These are phyloP conservation scores for Melanotaenia pygmaea DNA, from an alignment of 2,797 vertebrate genomes.

Conservation along the genomic window DNA sequence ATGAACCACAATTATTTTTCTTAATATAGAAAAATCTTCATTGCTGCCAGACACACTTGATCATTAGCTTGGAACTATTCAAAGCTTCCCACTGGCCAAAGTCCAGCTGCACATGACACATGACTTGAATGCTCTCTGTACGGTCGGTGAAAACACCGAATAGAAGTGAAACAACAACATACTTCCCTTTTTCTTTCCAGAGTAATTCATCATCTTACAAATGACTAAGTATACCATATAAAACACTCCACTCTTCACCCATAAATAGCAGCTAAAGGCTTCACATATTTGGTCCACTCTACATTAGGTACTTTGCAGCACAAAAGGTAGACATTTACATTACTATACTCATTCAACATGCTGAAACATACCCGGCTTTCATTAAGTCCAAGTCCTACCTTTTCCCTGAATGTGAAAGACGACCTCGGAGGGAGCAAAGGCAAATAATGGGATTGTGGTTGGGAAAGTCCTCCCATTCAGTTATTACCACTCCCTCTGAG, in stretches of 20 bases:
- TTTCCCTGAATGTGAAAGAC: constrained; percentile 33
- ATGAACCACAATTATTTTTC: too few species aligned
- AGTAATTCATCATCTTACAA: not conserved
- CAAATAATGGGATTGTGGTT: constrained; percentile 30
- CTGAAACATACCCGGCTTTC: not conserved
- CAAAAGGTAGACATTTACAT: not conserved
- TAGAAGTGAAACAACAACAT: not conserved
- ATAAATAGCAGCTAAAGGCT: not conserved
- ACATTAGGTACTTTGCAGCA: not conserved
- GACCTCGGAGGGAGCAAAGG: constrained; percentile 36
- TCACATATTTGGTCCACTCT: not conserved
- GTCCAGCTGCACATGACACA: too few species aligned
- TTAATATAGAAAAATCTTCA: too few species aligned
- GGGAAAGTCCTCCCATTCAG: constrained; percentile 50
- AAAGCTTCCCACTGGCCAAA: too few species aligned
- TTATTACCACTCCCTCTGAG: constrained; percentile 52
- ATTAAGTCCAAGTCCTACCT: constrained; percentile 37
- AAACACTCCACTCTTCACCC: not conserved
- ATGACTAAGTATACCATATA: not conserved
- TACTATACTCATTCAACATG: not conserved
- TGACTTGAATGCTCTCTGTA: too few species aligned
- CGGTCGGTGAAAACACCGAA: not conserved
- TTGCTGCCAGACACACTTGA: too few species aligned
- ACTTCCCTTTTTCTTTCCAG: not conserved
- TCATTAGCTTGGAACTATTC: too few species aligned